Percentiles rank a stretch among this genome's conserved stretches.
Evolutionary conservation across 2,797 vertebrate genomes (phyloP).

Genomic region (Peromyscus eremicus): DNA sequence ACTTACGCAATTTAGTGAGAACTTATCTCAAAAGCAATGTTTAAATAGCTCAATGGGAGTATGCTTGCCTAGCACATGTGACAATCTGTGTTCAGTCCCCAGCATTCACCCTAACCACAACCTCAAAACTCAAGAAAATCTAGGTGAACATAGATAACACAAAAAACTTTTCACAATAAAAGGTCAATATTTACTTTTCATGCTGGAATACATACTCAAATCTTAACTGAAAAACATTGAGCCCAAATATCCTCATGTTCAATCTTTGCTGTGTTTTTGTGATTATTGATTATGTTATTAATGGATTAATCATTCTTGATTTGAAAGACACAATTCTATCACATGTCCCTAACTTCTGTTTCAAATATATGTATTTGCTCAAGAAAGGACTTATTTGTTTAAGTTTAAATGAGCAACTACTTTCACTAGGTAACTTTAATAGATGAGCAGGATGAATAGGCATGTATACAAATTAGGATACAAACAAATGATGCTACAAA

Average conservation of each 20-base stretch:
- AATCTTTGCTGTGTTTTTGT: not conserved
- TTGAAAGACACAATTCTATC: not conserved
- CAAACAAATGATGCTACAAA: not conserved
- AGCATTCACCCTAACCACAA: not conserved
- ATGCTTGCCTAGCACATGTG: not conserved
- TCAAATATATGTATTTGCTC: not conserved
- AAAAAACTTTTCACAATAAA: not conserved
- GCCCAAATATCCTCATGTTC: not conserved
- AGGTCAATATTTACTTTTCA: not conserved
- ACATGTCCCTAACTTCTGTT: not conserved
- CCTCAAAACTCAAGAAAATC: not conserved
- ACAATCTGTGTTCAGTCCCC: not conserved
- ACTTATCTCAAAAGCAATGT: not conserved
- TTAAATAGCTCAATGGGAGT: not conserved
- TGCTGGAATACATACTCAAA: not conserved
- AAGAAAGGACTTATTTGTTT: constrained; percentile 15
- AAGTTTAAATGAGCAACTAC: not conserved
- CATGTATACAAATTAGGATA: not conserved
- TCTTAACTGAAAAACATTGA: not conserved
- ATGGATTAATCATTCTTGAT: not conserved
- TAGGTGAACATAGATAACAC: not conserved
- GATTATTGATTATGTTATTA: not conserved
- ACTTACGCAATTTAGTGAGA: not conserved
- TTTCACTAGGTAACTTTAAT: not conserved
- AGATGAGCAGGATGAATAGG: not conserved